A percentile compares a stretch with the other conserved stretches of the same genome.
phyloP scores from a whole-genome alignment of 1,140 invertebrate species.

The Melanaphis sacchari region DNA sequence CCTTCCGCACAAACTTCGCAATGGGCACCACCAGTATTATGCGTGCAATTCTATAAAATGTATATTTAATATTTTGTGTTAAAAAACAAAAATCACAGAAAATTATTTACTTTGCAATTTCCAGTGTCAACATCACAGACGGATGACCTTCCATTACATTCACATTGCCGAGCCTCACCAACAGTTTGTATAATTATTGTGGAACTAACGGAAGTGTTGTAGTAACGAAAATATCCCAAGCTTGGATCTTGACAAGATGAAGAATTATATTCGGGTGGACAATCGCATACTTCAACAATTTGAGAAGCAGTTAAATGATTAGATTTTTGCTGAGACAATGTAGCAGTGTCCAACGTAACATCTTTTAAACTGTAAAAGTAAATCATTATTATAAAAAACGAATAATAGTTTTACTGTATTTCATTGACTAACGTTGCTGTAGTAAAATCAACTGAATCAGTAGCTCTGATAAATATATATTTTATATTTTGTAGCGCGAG shows the following conservation, averaged over 20 bases:
- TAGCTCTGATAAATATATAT: constrained; percentile 79
- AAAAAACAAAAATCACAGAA: neutral
- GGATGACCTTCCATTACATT: constrained; percentile 81
- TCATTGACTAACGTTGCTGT: constrained; percentile 68
- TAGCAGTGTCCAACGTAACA: constrained; percentile 84
- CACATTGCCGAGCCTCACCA: constrained; percentile 80
- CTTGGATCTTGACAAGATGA: constrained; percentile 89
- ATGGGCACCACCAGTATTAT: constrained; percentile 78
- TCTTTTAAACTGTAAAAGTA: constrained; percentile 71
- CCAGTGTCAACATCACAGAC: constrained; percentile 86
- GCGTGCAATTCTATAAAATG: constrained; percentile 69
- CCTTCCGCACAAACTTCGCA: constrained; percentile 84
- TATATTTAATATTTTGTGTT: neutral
- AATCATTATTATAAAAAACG: neutral
- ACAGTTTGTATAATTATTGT: constrained; percentile 79
- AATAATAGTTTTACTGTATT: neutral
- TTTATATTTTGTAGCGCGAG: constrained; percentile 86
- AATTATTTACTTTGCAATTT: constrained; percentile 75
- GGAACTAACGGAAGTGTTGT: constrained; percentile 64
- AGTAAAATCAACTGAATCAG: constrained; percentile 73
- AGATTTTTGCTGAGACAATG: constrained; percentile 65
- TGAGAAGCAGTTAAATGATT: constrained; percentile 67
- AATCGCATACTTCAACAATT: constrained; percentile 85
- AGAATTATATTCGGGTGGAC: constrained; percentile 78
- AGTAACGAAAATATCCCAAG: constrained; percentile 81